Evolutionary conservation across 2,797 vertebrate species (phyloP).

Genomic region (Iguana delicatissima): DNA sequence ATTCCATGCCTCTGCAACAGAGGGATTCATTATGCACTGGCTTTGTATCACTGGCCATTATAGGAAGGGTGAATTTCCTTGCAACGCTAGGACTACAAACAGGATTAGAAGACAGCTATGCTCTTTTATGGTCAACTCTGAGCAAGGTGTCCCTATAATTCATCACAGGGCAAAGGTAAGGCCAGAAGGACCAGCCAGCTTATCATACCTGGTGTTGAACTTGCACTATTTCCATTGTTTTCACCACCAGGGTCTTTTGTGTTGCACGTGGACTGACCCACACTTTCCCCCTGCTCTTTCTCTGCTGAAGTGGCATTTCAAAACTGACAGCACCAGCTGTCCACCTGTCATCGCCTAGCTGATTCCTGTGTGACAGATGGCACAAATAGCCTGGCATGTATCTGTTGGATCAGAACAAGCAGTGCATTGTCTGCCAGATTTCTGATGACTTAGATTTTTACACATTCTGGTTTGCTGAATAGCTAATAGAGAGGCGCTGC

Average conservation of each 20-base stretch:
- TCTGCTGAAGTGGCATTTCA: constrained; percentile 73
- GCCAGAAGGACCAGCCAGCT: constrained; percentile 36
- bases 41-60: constrained; percentile 63
- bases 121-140: constrained; percentile 37
- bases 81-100: constrained; percentile 27
- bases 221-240: constrained; percentile 49
- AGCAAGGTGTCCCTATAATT: constrained; percentile 29
- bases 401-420: constrained; percentile 71
- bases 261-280: constrained; percentile 64
- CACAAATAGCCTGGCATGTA: constrained; percentile 74
- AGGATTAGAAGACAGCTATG: constrained; percentile 15
- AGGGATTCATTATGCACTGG: constrained; percentile 46
- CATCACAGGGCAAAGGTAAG: not conserved
- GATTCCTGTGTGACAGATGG: constrained; percentile 81
- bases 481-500: constrained; percentile 55
- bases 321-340: constrained; percentile 78
- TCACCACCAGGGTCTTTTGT: constrained; percentile 53
- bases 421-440: constrained; percentile 72
- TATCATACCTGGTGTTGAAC: constrained; percentile 55
- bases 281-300: constrained; percentile 68
- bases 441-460: constrained; percentile 73
- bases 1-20: constrained; percentile 51
- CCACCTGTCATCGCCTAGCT: constrained; percentile 67
- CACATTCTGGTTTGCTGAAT: constrained; percentile 63
- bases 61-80: constrained; percentile 53